phyloP scores from a whole-genome alignment of 2,797 vertebrate genomes.

The Sebastes iracundus region DNA sequence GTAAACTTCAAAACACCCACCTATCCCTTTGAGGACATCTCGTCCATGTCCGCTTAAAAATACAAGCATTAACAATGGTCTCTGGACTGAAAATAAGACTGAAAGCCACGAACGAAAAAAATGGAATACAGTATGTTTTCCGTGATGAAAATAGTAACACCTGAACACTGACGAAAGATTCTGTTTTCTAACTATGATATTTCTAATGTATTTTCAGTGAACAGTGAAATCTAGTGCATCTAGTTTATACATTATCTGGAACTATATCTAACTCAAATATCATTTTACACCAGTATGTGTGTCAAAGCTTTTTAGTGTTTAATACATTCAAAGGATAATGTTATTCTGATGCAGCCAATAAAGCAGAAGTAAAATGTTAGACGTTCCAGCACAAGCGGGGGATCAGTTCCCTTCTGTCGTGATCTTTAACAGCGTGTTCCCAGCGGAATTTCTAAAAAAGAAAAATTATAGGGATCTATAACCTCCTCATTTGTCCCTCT shows the following conservation, averaged over 20 bases:
- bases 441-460: constrained; percentile 43
- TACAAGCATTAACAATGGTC: not conserved
- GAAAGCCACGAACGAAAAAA: not conserved
- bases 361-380: constrained; percentile 17
- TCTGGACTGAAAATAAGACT: not conserved
- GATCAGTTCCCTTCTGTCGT: constrained; percentile 3
- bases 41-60: not conserved
- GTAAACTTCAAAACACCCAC: too few relatives aligned
- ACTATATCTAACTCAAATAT: not conserved
- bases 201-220: not conserved
- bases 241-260: not conserved
- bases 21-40: not conserved
- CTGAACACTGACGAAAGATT: not conserved
- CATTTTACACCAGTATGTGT: not conserved
- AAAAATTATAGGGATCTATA: constrained; percentile 47
- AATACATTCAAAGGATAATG: not conserved
- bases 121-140: not conserved
- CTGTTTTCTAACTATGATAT: not conserved
- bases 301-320: constrained; percentile 7
- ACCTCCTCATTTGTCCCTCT: constrained; percentile 46
- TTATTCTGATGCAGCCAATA: constrained; percentile 6
- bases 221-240: not conserved
- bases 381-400: not conserved
- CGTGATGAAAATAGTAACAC: not conserved
- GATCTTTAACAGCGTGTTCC: constrained; percentile 37